These are phyloP conservation scores for Machimus rusticus DNA, from an alignment of 2,888 invertebrate species.

Conservation along the genomic window DNA sequence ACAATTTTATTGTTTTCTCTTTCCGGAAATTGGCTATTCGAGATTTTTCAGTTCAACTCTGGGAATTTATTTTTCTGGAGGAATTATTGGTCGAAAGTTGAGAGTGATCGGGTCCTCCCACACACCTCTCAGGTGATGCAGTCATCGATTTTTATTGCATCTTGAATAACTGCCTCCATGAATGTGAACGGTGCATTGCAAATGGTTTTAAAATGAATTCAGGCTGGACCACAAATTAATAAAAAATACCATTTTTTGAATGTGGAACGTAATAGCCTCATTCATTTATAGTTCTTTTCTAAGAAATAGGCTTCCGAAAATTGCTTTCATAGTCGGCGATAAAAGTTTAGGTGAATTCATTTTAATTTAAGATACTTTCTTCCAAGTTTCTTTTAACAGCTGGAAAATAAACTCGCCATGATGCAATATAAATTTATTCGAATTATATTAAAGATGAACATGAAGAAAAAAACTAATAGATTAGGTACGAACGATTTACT, in stretches of 20 bases:
- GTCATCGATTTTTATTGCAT: background rate
- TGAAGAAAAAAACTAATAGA: too few species aligned
- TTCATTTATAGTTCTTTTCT: background rate
- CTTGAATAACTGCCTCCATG: background rate
- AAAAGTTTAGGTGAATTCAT: background rate
- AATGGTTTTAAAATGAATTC: background rate
- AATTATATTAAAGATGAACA: too few species aligned
- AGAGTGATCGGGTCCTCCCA: background rate
- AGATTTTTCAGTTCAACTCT: background rate
- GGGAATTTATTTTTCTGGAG: background rate
- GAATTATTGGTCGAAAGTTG: background rate
- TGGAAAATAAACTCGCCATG: too few species aligned
- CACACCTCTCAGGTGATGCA: background rate
- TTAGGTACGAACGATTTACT: too few species aligned
- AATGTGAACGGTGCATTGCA: background rate
- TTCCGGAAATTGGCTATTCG: background rate
- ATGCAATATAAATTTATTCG: too few species aligned
- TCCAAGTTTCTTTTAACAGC: too few species aligned
- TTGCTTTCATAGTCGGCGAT: background rate
- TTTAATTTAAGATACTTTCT: background rate
- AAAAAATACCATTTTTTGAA: background rate
- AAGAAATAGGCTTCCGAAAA: background rate
- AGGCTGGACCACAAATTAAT: background rate
- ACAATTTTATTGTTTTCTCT: background rate
- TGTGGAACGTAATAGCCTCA: background rate